Base-by-base conservation (phyloP, 2,888 invertebrate genomes). In the Eristalis pertinax region DNA sequence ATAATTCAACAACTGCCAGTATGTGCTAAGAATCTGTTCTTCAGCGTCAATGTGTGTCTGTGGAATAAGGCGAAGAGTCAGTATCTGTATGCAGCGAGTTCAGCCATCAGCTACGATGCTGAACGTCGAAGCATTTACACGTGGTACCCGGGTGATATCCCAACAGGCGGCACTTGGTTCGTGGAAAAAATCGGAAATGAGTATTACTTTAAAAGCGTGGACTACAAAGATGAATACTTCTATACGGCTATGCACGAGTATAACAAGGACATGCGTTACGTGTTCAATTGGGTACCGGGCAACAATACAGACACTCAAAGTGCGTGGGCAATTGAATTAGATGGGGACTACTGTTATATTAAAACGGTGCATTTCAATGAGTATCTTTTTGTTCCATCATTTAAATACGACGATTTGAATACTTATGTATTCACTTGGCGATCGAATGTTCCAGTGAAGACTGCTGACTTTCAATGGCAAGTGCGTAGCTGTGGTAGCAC, bases 291-390 rank as follows among this genome's bases (percentile, higher is more conserved):
- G 82, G 62, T 82, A 1, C 65, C 76, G 2, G 82, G 70, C 11
- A 75, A 81, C 58, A 81, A 75, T 32, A 82, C 70, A 0, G 82
- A 82, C 15, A 13, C 11, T 11, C 82, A 76, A n/a, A 82, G 82
- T 26, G 75, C 70, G 1, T 82, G 82, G 82, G 22, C 11, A 0
- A 22, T 82, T 76, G 82, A 82, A 58, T 15, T 78, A 0, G 78
- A 78, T 38, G 78, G 78, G 3, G 70, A 78, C 5, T 78, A 38
- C 58, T 78, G 78, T 8, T 78, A 64, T 29, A 56, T 78, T 0
- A 70, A 64, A 56, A 29, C 70, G 7, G 38, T 22, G 2, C 56
- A 41, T 22, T 70, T 70, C 29, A 78, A 78, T 64, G 78, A 78
- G 15, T 70, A 70, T 10, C 15, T 78, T 13, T 78, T 70, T 70